Base-by-base conservation (phyloP, 2,113 vertebrate genomes). In the Muscicapa adusta region DNA sequence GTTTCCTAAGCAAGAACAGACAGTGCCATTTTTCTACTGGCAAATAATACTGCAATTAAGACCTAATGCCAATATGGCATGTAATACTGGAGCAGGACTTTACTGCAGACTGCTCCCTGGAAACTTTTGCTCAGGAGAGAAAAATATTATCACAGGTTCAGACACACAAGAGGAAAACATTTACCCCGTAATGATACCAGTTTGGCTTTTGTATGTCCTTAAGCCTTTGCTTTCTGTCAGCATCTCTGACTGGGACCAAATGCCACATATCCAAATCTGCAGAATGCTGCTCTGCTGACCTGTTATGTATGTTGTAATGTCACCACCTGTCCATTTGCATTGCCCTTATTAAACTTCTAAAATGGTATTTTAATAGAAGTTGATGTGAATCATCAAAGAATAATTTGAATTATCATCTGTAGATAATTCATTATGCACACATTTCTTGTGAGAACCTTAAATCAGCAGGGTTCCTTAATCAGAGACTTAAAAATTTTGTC, bases 401-500 rank as follows among this genome's bases (percentile, higher is more conserved):
- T 84, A 91, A 96, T 95, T 28, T 98, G 95, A 96, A 95, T 97
- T 96, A 97, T 98, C 93, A 93, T 96, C 94, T 95, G 86, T 91
- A 96, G 93, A 94, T 97, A 97, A 97, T 97, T 97, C 92, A 97
- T 98, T 98, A 98, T 97, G 97, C 95, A 97, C 95, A 96, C 91
- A 95, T 97, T 98, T 97, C 96, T 96, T 96, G 91, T 31, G 82
- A 98, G 96, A 98, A 96, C 89, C 94, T 97, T 96, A 97, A 97
- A 97, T 96, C 97, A 97, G 96, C 93, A 91, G 95, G 96, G 86
- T 79, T 97, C 96, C 97, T 98, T 98, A 97, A 98, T 97, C 97
- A 98, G 91, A 97, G 93, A 96, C 93, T 96, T 97, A 82, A 93
- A 95, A 96, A 92, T 97, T 96, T 96, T 91, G 89, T 79, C 94